Percentiles rank a stretch among this genome's conserved stretches.
Evolutionary conservation across 2,113 vertebrate genomes (phyloP).

Genomic region (Dasyornis broadbenti): DNA sequence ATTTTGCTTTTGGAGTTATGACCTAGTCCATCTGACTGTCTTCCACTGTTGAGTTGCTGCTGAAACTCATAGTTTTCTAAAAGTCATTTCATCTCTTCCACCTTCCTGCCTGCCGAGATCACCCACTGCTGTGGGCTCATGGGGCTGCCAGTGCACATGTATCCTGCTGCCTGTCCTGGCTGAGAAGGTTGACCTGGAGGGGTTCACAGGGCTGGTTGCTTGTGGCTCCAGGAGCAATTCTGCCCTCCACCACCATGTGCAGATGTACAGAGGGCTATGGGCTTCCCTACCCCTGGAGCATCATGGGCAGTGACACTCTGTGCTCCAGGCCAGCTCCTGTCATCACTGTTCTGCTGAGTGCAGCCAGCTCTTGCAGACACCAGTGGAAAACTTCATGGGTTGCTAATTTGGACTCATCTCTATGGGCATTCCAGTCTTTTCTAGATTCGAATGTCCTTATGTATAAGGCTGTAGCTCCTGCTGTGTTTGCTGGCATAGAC

Average conservation of each 20-base stretch:
- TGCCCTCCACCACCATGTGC: not conserved
- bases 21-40: not conserved
- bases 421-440: not conserved
- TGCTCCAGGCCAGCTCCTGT: not conserved
- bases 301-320: fast-evolving
- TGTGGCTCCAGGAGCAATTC: not conserved
- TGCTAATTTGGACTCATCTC: not conserved
- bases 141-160: not conserved
- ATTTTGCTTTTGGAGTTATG: not conserved
- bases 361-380: not conserved
- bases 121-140: not conserved
- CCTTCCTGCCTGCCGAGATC: not conserved
- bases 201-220: not conserved
- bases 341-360: not conserved
- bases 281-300: not conserved
- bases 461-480: not conserved
- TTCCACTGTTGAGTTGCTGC: not conserved
- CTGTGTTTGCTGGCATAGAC: not conserved
- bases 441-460: not conserved
- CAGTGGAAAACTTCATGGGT: not conserved
- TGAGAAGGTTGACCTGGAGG: not conserved
- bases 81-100: not conserved
- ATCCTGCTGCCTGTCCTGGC: not conserved
- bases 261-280: not conserved
- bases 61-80: not conserved